A percentile compares a stretch with the other conserved stretches of the same genome.
These are phyloP conservation scores for Umimayanthus kanabou DNA, from an alignment of 92 coral and sea anemone genomes.

Conservation along the genomic window DNA sequence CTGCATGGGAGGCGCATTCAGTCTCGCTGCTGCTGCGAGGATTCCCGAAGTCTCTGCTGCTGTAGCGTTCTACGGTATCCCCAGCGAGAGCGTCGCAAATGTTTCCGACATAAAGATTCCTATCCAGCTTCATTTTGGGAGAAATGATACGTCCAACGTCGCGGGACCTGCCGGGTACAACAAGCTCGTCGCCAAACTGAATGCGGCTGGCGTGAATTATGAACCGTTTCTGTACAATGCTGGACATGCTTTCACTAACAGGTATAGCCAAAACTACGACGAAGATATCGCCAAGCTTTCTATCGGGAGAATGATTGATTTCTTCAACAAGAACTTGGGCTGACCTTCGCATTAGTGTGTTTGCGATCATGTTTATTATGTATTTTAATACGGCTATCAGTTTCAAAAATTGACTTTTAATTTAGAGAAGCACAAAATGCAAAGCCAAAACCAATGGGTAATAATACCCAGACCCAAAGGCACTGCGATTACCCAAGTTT, in stretches of 20 bases:
- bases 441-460: too few species aligned
- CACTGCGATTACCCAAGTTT: too few species aligned
- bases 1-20: slow-evolving; percentile 96
- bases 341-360: not conserved
- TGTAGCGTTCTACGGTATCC: slow-evolving; percentile 97
- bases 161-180: slow-evolving; percentile 67
- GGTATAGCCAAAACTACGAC: slow-evolving; percentile 62
- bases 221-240: slow-evolving; percentile 77
- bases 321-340: slow-evolving; percentile 74
- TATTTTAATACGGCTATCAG: too few species aligned
- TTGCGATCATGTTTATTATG: not conserved
- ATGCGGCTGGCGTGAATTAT: slow-evolving; percentile 74
- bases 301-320: slow-evolving; percentile 80
- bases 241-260: slow-evolving; percentile 87
- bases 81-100: slow-evolving; percentile 62
- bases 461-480: too few species aligned
- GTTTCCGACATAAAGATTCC: slow-evolving; percentile 85
- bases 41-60: slow-evolving; percentile 93
- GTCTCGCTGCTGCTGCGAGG: slow-evolving; percentile 89
- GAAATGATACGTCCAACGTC: slow-evolving; percentile 60
- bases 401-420: too few species aligned
- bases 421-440: too few species aligned
- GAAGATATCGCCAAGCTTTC: slow-evolving; percentile 64
- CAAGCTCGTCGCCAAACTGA: slow-evolving; percentile 62
- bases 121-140: slow-evolving; percentile 94